Conservation (phyloP, 2,113 vertebrate species). For the Conger conger region DNA sequence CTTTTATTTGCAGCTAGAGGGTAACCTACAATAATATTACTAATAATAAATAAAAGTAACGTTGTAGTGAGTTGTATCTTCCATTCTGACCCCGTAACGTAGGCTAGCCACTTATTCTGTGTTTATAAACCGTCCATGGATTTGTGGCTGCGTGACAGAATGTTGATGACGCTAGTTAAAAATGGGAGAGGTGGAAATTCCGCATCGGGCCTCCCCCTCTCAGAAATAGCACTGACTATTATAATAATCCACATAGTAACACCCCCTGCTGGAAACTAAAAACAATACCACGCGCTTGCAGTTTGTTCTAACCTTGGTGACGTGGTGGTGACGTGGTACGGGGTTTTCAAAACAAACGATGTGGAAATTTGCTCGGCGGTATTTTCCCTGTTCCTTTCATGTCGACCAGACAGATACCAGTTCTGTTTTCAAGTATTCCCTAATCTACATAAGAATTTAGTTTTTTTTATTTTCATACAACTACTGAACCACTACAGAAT, state of each 20-base stretch:
- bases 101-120: background rate
- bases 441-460: no score
- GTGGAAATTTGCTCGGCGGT: slow-evolving; percentile 13
- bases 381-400: background rate
- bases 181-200: slow-evolving; percentile 24
- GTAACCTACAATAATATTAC: background rate
- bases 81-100: background rate
- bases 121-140: background rate
- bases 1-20: no score
- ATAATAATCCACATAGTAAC: slow-evolving; percentile 7
- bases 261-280: slow-evolving; percentile 52
- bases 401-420: background rate
- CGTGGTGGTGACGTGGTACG: slow-evolving; percentile 29
- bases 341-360: slow-evolving; percentile 31
- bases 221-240: background rate
- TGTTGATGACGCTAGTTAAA: slow-evolving; percentile 6
- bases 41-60: background rate
- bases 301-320: slow-evolving; percentile 28
- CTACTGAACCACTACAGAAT: background rate
- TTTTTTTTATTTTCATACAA: background rate
- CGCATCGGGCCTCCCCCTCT: background rate
- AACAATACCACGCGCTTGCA: background rate
- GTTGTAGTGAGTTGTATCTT: background rate
- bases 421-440: background rate
- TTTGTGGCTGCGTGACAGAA: background rate